Base-by-base conservation (phyloP, 2,113 vertebrate species). In the Podiceps cristatus region DNA sequence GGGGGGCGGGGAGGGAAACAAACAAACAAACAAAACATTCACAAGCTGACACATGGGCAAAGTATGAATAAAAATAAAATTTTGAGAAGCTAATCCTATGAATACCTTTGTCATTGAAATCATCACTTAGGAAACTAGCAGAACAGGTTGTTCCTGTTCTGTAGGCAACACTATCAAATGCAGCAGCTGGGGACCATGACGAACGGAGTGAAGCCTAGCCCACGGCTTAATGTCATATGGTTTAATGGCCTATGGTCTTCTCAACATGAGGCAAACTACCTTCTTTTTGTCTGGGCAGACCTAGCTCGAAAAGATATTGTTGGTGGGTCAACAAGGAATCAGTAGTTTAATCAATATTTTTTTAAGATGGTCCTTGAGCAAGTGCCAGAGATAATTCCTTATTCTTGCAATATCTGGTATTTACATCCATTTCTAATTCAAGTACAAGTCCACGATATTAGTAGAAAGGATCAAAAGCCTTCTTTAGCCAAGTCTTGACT, bases 181-280 rank as follows among this genome's bases (percentile, higher is more conserved):
- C 23, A 45, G 52, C 31, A 89, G 12, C 1, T 35, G 25, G 29
- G 11, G 6, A 35, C 12, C 53, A 22, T 27, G 5, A 79, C 25
- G 37, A 77, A 73, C 5, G 5, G 62, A 35, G 49, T 72, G 44
- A 92, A 85, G 18, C 5, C 12, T 17, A 52, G 16, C 1, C 44
- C 68, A 13, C 33, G 37, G 50, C 5, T 72, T 82, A 33, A 37
- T 13, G 8, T 71, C 69, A 18, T 19, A 91, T 37, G 37, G 37
- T 37, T 37, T 37, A 37, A 37, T 37, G 18, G 14, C 5, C 42
- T 76, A 9, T 22, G 3, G 10, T 77, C n/a, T 67, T 85, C 56
- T 64, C 40, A 29, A 40, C 6, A 40, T 20, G 6, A 67, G 1
- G 3, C 5, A 92, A 69, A 31, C 3, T 22, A 29, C 1, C 0